Evolutionary conservation across 2,113 vertebrate genomes (phyloP).

Genomic region (Eudyptes chrysolophus): DNA sequence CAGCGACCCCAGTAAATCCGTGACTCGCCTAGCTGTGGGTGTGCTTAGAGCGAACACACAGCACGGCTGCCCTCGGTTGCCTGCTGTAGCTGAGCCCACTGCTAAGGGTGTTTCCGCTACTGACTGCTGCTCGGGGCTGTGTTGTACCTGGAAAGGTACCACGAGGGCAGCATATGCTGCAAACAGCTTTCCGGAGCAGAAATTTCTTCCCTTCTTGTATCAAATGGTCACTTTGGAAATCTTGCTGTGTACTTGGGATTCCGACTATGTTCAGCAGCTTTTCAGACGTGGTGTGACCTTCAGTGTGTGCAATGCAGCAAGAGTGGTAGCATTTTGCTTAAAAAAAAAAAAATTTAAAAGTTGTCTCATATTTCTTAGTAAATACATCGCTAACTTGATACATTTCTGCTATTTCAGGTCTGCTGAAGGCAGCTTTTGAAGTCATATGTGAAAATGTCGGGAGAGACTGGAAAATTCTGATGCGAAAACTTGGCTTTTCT

Average conservation of each 20-base stretch:
- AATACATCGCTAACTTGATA: not conserved
- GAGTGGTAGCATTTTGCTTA: not conserved
- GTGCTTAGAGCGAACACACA: rapidly evolving
- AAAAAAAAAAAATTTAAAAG: no score
- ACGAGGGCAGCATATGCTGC: not conserved
- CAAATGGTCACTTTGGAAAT: not conserved
- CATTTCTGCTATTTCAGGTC: slow-evolving; percentile 63
- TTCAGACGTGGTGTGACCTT: not conserved
- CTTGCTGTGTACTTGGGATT: rapidly evolving
- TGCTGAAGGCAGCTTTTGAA: slow-evolving; percentile 61
- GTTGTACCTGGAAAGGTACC: rapidly evolving
- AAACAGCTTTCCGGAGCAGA: not conserved
- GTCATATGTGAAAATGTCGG: slow-evolving; percentile 74
- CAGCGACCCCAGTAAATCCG: not conserved
- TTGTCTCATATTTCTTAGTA: not conserved
- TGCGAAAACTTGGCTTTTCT: slow-evolving; percentile 73
- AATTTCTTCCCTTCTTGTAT: not conserved
- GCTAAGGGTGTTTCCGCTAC: not conserved
- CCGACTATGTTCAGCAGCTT: rapidly evolving
- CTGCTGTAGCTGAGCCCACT: not conserved
- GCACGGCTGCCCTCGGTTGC: not conserved
- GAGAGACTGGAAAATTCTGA: slow-evolving; percentile 77
- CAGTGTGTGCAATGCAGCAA: no score
- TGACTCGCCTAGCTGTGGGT: rapidly evolving
- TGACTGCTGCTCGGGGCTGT: rapidly evolving